Base-by-base conservation (phyloP, 2,888 invertebrate genomes). In the Ptychoptera albimana region DNA sequence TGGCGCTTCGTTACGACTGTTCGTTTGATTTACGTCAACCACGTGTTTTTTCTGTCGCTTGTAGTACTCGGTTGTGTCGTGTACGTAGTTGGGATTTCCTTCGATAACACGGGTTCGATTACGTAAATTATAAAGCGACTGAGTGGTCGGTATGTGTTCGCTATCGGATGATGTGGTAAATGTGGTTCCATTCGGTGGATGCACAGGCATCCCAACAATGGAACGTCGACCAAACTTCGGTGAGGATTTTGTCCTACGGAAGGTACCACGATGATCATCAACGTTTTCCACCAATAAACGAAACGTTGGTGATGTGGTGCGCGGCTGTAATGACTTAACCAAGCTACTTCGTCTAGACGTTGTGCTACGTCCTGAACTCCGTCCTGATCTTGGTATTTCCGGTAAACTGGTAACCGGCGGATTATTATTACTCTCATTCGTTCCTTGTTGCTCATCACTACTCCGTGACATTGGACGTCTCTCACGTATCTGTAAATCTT, bases 191-290 rank as follows among this genome's bases (percentile, higher is more conserved):
- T 32, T 32, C 32, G 9, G 13, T 14, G 8, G 36, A 13, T 37
- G 16, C 15, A 23, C 23, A 23, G 23, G 23, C 23, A 23, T 23
- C 4, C 23, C 23, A 23, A 23, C 23, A 23, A 23, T 3, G 7
- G 23, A 23, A 10, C 64, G 55, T 46, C 64, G 50, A 11, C 64
- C 66, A 48, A 58, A 64, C 46, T 59, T 56, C 2, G 61, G 55
- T 0, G 56, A 50, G 37, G 56, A 56, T 48, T 57, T 56, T 14
- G 42, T 37, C 8, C 50, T 45, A 9, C 50, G 46, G 36, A 50
- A 49, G 42, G 51, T 46, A 10, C 48, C 46, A 16, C 50, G 54
- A 9, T 57, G 50, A 41, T 59, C 57, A 45, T 59, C 59, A 44
- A 61, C 58, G 42, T 50, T 54, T n/a, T 55, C 50, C 2, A 49